These are phyloP conservation scores for Pristionchus entomophagus DNA, from an alignment of 2,888 invertebrate species.

Conservation along the genomic window DNA sequence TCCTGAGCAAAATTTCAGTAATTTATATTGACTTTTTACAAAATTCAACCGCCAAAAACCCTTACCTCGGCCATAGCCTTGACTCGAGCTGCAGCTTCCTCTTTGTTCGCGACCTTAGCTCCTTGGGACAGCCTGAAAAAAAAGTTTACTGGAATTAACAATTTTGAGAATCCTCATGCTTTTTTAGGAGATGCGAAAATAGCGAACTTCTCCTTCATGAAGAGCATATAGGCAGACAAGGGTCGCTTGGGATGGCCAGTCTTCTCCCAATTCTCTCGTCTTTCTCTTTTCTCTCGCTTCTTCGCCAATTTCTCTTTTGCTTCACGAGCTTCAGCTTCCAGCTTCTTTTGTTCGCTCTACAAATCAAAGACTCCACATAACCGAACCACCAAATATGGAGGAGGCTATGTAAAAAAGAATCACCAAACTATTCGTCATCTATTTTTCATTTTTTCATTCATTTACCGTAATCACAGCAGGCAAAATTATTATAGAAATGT, in stretches of 20 bases:
- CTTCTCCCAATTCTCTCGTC: slow-evolving; percentile 48
- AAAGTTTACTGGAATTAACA: no score
- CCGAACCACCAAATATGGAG: background rate
- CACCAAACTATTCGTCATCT: no score
- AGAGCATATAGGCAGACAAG: slow-evolving; percentile 41
- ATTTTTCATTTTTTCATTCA: no score
- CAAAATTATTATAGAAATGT: no score
- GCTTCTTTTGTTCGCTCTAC: background rate
- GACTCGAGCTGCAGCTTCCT: background rate
- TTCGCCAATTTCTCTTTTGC: slow-evolving; percentile 23
- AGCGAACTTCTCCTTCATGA: slow-evolving; percentile 50
- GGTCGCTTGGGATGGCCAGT: slow-evolving; percentile 51
- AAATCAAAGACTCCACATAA: background rate
- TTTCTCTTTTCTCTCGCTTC: slow-evolving; percentile 23
- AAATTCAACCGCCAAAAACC: no score
- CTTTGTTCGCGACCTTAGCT: background rate
- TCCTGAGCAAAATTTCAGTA: background rate
- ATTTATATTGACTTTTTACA: background rate
- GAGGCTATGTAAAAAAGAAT: no score
- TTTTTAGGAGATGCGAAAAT: no score
- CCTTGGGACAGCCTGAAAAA: background rate
- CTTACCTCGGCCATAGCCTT: slow-evolving; percentile 10
- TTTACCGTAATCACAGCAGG: no score
- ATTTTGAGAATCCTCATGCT: no score
- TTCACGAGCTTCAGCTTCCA: slow-evolving; percentile 36